Base-by-base conservation (phyloP, 2,113 vertebrate genomes). In the Gorsachius goisagi region DNA sequence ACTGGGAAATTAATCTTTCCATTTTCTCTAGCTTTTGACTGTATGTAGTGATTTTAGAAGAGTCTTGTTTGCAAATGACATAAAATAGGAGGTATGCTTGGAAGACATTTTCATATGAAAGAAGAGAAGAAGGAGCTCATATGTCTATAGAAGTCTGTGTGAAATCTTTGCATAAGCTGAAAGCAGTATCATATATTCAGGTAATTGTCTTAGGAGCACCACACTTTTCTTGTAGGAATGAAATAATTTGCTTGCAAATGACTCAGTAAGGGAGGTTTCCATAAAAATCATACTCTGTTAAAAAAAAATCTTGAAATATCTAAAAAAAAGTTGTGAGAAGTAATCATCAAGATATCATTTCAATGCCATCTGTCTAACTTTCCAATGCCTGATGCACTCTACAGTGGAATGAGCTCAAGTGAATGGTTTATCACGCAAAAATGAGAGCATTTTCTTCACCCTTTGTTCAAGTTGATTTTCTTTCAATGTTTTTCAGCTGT, bases 221-320 rank as follows among this genome's bases (percentile, higher is more conserved):
- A 58, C 7, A 55, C 2, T 76, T 55, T 55, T 75, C 15, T 68
- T 79, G 15, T 74, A 60, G 62, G 47, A 94, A 80, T 82, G 27
- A 83, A 71, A 72, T 75, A 49, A 85, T 88, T 88, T 95, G 44
- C 53, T 93, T 95, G 59, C 56, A 93, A 94, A 80, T 72, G 27
- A 92, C 32, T 69, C 60, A 52, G 75, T 88, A 82, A 88, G 11
- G 47, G 33, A 82, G 8, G 56, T 44, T 87, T 89, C 87, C 77
- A 82, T 79, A 93, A 89, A 85, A 95, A 85, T 45, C 30, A 77
- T 39, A 39, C 4, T 52, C 47, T 37, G 13, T 47, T 55, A 71
- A 81, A 86, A 66, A 83, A 60, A 23, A 24, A 10, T 11, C 24
- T 35, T 76, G 15, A 86, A 90, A 83, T 86, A 80, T 32, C 32